Conservation (phyloP, 2,113 vertebrate species). For the Scortum barcoo region DNA sequence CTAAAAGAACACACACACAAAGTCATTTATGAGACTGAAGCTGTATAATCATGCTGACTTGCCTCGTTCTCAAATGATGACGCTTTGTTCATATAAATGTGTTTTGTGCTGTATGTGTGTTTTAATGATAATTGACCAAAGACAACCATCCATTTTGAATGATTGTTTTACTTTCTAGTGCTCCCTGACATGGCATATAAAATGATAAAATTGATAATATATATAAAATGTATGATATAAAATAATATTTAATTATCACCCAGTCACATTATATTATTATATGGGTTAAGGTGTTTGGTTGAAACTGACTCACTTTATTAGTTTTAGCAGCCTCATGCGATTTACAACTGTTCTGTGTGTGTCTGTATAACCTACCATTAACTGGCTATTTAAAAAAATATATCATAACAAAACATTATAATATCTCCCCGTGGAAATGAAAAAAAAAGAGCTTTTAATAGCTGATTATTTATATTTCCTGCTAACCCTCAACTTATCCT, state of each 20-base stretch:
- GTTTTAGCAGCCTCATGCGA: background rate
- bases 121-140: conserved; percentile 39
- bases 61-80: background rate
- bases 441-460: background rate
- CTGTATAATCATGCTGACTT: background rate
- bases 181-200: conserved; percentile 16
- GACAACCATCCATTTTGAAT: conserved; percentile 15
- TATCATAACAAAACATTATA: background rate
- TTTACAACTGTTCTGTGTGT: no score
- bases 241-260: background rate
- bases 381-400: background rate
- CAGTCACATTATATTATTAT: no score
- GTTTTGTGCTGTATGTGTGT: background rate
- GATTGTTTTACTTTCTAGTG: conserved; percentile 6
- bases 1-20: no score
- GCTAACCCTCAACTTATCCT: conserved; percentile 7
- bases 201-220: no score
- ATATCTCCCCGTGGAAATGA: background rate
- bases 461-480: background rate
- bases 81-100: background rate
- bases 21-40: no score
- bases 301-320: background rate
- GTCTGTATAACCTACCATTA: background rate
- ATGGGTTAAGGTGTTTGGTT: no score
- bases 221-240: no score